Percentiles rank a stretch among this genome's conserved stretches.
Evolutionary conservation across 2,797 vertebrate genomes (phyloP).

Genomic region (Myotis vivesi): DNA sequence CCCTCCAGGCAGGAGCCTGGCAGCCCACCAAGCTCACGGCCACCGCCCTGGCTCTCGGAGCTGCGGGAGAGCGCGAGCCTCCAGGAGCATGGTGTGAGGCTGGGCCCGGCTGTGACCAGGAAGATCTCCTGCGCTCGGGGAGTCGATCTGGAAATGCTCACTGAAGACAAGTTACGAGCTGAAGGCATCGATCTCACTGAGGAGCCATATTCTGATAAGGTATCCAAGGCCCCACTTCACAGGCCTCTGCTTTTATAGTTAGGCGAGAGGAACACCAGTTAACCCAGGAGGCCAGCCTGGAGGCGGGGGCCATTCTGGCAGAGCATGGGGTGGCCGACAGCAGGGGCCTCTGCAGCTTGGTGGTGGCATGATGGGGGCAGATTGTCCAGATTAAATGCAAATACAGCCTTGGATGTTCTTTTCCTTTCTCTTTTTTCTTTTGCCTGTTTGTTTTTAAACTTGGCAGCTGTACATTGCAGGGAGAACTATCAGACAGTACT

Average conservation of each 20-base stretch:
- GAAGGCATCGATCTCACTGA: constrained; percentile 97
- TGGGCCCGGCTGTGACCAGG: constrained; percentile 86
- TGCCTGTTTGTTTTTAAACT: background rate
- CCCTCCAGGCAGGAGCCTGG: constrained; percentile 83
- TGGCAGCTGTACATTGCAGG: background rate
- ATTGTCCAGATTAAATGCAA: too few relatives aligned
- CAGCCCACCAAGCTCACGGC: constrained; percentile 80
- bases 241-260: background rate
- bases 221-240: constrained; percentile 64
- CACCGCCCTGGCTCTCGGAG: constrained; percentile 91
- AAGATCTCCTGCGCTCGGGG: constrained; percentile 89
- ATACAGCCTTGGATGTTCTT: background rate
- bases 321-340: accelerated
- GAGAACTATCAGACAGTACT: background rate
- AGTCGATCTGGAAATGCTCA: constrained; percentile 89
- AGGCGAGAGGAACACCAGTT: background rate
- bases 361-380: accelerated
- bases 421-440: background rate
- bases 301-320: accelerated
- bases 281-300: background rate
- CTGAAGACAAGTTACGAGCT: constrained; percentile 90
- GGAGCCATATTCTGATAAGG: constrained; percentile 98
- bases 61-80: constrained; percentile 82
- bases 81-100: constrained; percentile 89
- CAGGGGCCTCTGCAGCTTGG: background rate